A percentile compares a stretch with the other conserved stretches of the same genome.
These are phyloP conservation scores for Channa maculata DNA, from an alignment of 2,113 vertebrate genomes.

Conservation along the genomic window DNA sequence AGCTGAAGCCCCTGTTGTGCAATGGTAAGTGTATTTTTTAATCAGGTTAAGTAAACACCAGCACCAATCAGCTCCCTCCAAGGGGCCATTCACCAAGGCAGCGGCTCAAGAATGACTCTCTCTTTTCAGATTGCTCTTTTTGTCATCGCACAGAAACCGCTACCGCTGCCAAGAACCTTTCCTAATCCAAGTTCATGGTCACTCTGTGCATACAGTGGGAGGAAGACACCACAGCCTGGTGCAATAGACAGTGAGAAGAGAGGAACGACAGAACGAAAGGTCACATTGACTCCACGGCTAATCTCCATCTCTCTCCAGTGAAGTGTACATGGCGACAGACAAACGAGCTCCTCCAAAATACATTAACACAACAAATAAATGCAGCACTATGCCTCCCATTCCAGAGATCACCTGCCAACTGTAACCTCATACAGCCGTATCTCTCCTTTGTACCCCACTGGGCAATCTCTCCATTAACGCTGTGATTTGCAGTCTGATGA, in stretches of 20 bases:
- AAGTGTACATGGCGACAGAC: slow-evolving; percentile 56
- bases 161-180: slow-evolving; percentile 37
- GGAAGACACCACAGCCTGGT: slow-evolving; percentile 46
- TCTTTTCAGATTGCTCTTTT: slow-evolving; percentile 33
- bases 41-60: slow-evolving; percentile 44
- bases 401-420: slow-evolving; percentile 13
- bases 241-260: slow-evolving; percentile 13
- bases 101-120: slow-evolving; percentile 30
- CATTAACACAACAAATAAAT: slow-evolving; percentile 72
- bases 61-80: slow-evolving; percentile 16
- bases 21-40: slow-evolving; percentile 37
- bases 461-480: slow-evolving; percentile 63
- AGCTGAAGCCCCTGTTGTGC: background rate
- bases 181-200: slow-evolving; percentile 54
- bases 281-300: slow-evolving; percentile 64
- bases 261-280: slow-evolving; percentile 58
- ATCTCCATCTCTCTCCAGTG: slow-evolving; percentile 70
- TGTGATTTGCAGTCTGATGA: slow-evolving; percentile 64
- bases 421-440: slow-evolving; percentile 33
- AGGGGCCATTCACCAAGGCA: slow-evolving; percentile 16
- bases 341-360: slow-evolving; percentile 63
- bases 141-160: slow-evolving; percentile 3
- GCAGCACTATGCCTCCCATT: slow-evolving; percentile 32
- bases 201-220: slow-evolving; percentile 15
- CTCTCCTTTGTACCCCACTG: slow-evolving; percentile 44